These are phyloP conservation scores for Drosophila santomea DNA, from an alignment of 1,140 invertebrate genomes.

Conservation along the genomic window DNA sequence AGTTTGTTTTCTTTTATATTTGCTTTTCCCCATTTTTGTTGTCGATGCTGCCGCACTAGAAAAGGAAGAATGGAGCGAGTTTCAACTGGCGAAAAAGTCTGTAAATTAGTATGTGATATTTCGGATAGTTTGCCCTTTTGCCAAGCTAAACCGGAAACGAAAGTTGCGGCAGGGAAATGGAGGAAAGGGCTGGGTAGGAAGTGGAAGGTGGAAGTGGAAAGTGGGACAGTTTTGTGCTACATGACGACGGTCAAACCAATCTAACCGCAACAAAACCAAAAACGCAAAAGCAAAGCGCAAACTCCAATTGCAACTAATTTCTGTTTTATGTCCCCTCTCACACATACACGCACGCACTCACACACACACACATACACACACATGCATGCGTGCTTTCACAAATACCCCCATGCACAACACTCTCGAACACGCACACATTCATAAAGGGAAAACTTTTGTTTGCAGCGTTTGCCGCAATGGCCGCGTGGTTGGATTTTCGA, in stretches of 20 bases:
- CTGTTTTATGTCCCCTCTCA: conserved; percentile 68
- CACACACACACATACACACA: conserved; percentile 7
- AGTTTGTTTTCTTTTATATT: conserved; percentile 3
- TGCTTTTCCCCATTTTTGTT: conserved; percentile 12
- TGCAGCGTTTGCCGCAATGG: conserved; percentile 71
- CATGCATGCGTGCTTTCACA: background rate
- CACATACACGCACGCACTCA: conserved; percentile 14
- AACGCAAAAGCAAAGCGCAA: conserved; percentile 76
- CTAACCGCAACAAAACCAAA: conserved; percentile 76
- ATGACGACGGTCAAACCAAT: conserved; percentile 67
- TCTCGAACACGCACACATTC: conserved; percentile 19
- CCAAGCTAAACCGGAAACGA: conserved; percentile 66
- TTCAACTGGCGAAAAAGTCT: conserved; percentile 37
- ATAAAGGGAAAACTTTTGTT: conserved; percentile 56
- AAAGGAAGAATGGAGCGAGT: conserved; percentile 17
- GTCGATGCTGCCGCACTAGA: conserved; percentile 15
- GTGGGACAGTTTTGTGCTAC: conserved; percentile 55
- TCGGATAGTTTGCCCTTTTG: conserved; percentile 70
- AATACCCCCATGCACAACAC: conserved; percentile 22
- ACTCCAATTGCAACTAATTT: conserved; percentile 83
- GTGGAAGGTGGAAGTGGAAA: conserved; percentile 13
- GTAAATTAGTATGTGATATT: conserved; percentile 79
- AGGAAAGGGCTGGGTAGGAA: background rate
- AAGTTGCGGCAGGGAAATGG: conserved; percentile 12
- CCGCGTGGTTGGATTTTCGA: conserved; percentile 69